Evolutionary conservation across 2,797 vertebrate species (phyloP).

Genomic region (Macroramphosus scolopax): DNA sequence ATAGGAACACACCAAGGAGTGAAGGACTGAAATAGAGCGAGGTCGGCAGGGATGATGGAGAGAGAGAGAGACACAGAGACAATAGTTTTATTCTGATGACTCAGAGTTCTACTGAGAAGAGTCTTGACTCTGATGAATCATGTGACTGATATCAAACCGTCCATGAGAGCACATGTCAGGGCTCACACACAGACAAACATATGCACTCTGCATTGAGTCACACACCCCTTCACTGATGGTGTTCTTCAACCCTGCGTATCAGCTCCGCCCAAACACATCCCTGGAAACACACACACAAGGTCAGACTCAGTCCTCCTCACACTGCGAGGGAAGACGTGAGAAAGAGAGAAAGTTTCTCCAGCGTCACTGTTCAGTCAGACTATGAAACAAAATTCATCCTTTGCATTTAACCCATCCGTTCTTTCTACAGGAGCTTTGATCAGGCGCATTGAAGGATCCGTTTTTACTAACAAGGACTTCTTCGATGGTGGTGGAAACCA

Average conservation of each 20-base stretch:
- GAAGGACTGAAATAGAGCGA: slow-evolving; percentile 25
- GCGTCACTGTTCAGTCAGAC: too few species aligned
- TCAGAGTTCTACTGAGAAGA: slow-evolving; percentile 45
- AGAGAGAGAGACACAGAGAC: too few species aligned
- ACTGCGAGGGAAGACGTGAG: too few species aligned
- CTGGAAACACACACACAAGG: slow-evolving; percentile 8
- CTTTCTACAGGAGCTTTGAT: too few species aligned
- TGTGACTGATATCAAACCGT: slow-evolving; percentile 37
- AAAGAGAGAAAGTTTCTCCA: too few species aligned
- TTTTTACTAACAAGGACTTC: too few species aligned
- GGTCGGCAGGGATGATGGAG: slow-evolving; percentile 5
- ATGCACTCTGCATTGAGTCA: slow-evolving; percentile 4
- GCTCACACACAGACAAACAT: not conserved
- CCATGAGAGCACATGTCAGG: slow-evolving; percentile 13
- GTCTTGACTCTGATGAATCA: slow-evolving; percentile 38
- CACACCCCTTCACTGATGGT: slow-evolving; percentile 1
- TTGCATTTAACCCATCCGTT: too few species aligned
- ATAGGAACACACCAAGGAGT: slow-evolving; percentile 17
- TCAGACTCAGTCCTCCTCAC: too few species aligned
- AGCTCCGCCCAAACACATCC: slow-evolving; percentile 2
- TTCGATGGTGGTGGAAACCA: too few species aligned
- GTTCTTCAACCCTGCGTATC: not conserved
- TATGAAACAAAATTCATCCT: too few species aligned
- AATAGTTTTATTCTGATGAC: slow-evolving; percentile 42
- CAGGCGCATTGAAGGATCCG: too few species aligned